Evolutionary conservation across 1,140 invertebrate species (phyloP), one percentile per base, ranked within the genome.

Genomic region (Hylyphantes graminicola): DNA sequence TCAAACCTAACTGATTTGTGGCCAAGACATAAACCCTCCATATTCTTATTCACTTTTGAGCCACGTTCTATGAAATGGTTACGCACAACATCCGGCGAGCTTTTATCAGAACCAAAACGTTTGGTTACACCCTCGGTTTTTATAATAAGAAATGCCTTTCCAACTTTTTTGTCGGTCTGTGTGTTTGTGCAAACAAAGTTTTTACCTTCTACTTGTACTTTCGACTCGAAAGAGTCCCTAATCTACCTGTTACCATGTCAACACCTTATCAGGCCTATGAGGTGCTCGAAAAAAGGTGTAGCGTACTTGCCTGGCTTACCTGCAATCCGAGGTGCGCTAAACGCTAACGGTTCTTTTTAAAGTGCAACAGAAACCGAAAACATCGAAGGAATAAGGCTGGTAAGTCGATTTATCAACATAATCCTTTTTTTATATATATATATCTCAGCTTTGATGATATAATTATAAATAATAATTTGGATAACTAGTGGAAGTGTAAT

Each of bases 181-280:
- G 17, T 67, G 61, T 48, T 78, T 70, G 74, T 51, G 67, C 67
- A 80, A 80, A 80, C 59, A 80, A 19, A 50, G 9, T 17, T 53
- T 12, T 76, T 10, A 76, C 74, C 68, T 59, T 78, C 61, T 70
- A 70, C 77, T 80, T 80, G 77, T 80, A 80, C 77, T 80, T 80
- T 80, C 77, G 65, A 70, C 77, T 61, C 70, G 65, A 80, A 67
- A 67, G 77, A 80, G 70, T 57, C 54, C 54, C 11, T 72, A 70
- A 80, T 80, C 77, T 80, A 10, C 17, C 35, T 10, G 77, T 80
- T 80, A 55, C 55, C 48, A 80, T 80, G 63, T 54, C 64, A 55
- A 70, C 77, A 51, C 19, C 55, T 80, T 80, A 80, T 80, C 77
- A 63, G 21, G 54, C 53, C 51, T 61, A 19, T 21, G 57, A 17